Base-by-base conservation (phyloP, 2,113 vertebrate genomes). In the Phrynosoma platyrhinos region DNA sequence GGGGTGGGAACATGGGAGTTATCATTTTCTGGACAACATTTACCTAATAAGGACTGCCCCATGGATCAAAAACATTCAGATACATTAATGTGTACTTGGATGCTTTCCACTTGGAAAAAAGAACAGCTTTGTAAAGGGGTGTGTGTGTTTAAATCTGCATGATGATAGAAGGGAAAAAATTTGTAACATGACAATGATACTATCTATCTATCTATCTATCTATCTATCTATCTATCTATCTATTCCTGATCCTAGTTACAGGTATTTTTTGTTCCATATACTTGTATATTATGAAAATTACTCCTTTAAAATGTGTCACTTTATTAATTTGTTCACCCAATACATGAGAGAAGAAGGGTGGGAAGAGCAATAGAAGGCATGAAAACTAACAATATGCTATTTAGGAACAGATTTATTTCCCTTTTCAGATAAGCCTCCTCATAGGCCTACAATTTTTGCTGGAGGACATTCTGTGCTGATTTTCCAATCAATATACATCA, bases 351-450 rank as follows among this genome's bases (percentile, higher is more conserved):
- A 79, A 10, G 1, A n/a, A 55, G 18, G 78, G 52, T 27, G 42
- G 47, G 78, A 32, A 32, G 53, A n/a, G 4, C 30, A 81, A 55
- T 62, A 36, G 16, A 25, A 8, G 9, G 18, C 21, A n/a, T 12
- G 30, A 18, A 85, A 76, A 30, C 52, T 74, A 21, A 62, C 58
- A 77, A 13, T 9, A 47, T 5, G 23, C 36, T 32, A n/a, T 79
- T 66, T 55, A 30, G 20, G 66, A 62, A 66, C 10, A 64, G 79
- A 82, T 40, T 66, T 64, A 82, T 82, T 82, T 32, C 5, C 20
- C 79, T n/a, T 82, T 78, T 79, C 40, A 68, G 84, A 86, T 27
- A 66, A 79, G 8, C 10, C 55, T 77, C 32, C 84, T 42, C 55
- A 21, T 8, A 20, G 12, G 74, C 25, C 36, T 85, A 69, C 69